These are phyloP conservation scores for Electrophaes corylata DNA, from an alignment of 2,888 invertebrate species.

Conservation along the genomic window DNA sequence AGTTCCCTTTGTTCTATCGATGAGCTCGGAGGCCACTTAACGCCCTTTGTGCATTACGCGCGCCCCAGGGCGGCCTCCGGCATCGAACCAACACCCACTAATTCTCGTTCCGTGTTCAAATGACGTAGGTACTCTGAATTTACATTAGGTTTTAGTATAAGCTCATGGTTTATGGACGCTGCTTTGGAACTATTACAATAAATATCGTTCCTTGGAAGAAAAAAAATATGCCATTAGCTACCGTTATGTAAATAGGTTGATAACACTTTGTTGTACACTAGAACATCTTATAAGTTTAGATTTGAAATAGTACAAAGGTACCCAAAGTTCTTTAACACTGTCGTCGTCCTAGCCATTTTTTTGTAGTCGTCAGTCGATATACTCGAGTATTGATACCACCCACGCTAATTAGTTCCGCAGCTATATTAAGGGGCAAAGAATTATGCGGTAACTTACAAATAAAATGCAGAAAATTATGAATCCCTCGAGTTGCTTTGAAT, in stretches of 20 bases:
- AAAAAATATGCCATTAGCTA: no score
- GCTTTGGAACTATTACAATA: constrained; percentile 13
- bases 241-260: no score
- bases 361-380: not conserved
- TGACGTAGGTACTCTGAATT: constrained; percentile 33
- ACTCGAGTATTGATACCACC: not conserved
- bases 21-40: constrained; percentile 61
- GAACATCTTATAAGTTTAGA: no score
- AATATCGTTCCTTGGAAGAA: not conserved
- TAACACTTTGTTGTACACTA: no score
- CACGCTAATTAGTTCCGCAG: not conserved
- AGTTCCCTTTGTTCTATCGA: constrained; percentile 63
- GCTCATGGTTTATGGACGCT: constrained; percentile 8
- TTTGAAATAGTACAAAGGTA: no score
- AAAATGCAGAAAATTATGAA: constrained; percentile 20
- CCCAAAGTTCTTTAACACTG: no score
- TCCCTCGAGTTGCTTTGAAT: constrained; percentile 25
- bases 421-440: not conserved
- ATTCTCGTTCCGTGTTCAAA: constrained; percentile 38
- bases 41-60: constrained; percentile 74
- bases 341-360: no score
- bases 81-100: constrained; percentile 41
- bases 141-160: constrained; percentile 26
- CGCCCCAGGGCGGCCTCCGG: constrained; percentile 50
- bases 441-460: constrained; percentile 7